phyloP scores from a whole-genome alignment of 2,113 vertebrate species.

The Apodemus sylvaticus region DNA sequence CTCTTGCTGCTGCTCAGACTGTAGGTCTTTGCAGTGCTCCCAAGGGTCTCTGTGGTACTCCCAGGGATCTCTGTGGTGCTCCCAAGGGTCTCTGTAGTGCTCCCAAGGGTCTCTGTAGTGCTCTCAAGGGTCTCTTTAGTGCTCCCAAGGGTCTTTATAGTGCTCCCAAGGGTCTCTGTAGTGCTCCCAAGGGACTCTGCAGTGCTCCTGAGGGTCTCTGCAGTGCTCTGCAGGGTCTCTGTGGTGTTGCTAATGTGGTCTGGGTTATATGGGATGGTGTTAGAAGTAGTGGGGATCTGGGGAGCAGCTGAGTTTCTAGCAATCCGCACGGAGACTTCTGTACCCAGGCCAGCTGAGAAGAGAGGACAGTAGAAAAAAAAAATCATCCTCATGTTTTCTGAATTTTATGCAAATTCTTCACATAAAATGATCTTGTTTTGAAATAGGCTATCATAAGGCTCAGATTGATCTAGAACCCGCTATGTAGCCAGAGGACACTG shows the following conservation, averaged over 20 bases:
- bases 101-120: too few relatives aligned
- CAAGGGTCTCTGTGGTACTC: constrained; percentile 63
- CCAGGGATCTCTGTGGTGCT: constrained; percentile 71
- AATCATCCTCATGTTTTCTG: constrained; percentile 51
- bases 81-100: too few relatives aligned
- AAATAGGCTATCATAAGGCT: background rate
- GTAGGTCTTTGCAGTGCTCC: constrained; percentile 62
- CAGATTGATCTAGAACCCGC: background rate
- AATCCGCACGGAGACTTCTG: constrained; percentile 72
- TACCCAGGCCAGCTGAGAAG: constrained; percentile 80
- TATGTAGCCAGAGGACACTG: background rate
- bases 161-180: too few relatives aligned
- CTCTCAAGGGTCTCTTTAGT: too few relatives aligned
- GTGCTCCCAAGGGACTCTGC: constrained; percentile 44
- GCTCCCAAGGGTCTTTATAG: too few relatives aligned
- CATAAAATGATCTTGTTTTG: background rate
- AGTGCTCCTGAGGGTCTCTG: constrained; percentile 61
- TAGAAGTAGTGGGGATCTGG: constrained; percentile 52
- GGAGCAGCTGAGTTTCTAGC: constrained; percentile 69
- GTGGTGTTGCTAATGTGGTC: constrained; percentile 77
- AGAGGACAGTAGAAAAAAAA: constrained; percentile 66
- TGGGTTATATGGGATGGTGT: constrained; percentile 55
- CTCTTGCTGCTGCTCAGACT: constrained; percentile 68
- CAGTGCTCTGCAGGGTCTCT: constrained; percentile 69
- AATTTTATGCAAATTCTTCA: constrained; percentile 23